These are phyloP conservation scores for Napeogenes inachia DNA, from an alignment of 2,888 invertebrate genomes.

Conservation along the genomic window DNA sequence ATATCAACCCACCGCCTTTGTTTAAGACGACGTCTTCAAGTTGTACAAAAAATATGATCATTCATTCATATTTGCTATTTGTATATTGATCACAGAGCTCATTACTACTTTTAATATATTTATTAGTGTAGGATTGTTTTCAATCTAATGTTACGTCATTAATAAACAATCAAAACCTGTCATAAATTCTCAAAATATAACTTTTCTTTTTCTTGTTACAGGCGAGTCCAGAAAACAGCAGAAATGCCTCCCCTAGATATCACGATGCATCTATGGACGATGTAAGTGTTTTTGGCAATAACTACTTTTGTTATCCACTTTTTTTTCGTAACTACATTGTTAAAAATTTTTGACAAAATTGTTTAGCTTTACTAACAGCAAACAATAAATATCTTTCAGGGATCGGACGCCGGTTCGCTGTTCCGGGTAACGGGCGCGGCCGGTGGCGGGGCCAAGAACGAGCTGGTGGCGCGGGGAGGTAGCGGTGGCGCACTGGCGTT, in stretches of 20 bases:
- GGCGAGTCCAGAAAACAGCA: constrained; percentile 74
- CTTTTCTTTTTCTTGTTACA: constrained; percentile 50
- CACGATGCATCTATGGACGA: constrained; percentile 73
- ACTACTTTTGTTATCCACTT: neutral
- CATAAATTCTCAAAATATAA: too few species aligned
- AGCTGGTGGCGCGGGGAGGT: constrained; percentile 80
- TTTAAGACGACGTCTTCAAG: constrained; percentile 10
- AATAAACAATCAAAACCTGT: too few species aligned
- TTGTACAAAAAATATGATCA: too few species aligned
- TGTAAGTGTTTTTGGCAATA: constrained; percentile 48
- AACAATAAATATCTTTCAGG: constrained; percentile 44
- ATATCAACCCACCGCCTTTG: constrained; percentile 31
- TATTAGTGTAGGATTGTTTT: too few species aligned
- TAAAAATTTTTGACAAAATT: neutral
- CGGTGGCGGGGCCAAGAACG: constrained; percentile 81
- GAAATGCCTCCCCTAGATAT: constrained; percentile 71
- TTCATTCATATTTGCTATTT: too few species aligned
- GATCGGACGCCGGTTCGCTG: constrained; percentile 66
- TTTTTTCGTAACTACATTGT: neutral
- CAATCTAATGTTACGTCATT: too few species aligned
- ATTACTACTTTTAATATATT: too few species aligned
- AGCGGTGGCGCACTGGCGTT: constrained; percentile 80
- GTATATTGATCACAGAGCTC: too few species aligned
- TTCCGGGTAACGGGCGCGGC: constrained; percentile 81
- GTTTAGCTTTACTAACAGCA: neutral